Conservation (phyloP, 2,113 vertebrate genomes). For the Thunnus thynnus region DNA sequence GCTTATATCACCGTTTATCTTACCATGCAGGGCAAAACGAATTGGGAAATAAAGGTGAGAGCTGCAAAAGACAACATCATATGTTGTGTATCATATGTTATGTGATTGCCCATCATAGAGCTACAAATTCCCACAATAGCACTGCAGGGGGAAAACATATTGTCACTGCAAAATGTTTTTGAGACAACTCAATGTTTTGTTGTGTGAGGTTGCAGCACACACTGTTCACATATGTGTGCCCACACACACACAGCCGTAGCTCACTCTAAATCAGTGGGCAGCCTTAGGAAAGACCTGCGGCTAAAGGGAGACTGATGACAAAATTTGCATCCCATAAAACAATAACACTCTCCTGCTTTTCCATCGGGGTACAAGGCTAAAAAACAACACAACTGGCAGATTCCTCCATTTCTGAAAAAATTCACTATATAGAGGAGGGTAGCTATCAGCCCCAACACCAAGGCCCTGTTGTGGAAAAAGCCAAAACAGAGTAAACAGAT, state of each 20-base stretch:
- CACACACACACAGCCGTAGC: conserved; percentile 32
- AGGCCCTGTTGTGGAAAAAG: too few relatives aligned
- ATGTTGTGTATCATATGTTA: conserved; percentile 1
- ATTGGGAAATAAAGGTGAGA: conserved; percentile 6
- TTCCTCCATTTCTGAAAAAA: conserved; percentile 21
- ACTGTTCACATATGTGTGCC: not conserved
- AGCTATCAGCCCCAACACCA: too few relatives aligned
- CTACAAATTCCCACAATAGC: conserved; percentile 14
- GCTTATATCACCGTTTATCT: conserved; percentile 19
- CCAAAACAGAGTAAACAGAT: too few relatives aligned
- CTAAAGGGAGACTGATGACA: conserved; percentile 58
- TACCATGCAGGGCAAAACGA: conserved; percentile 7
- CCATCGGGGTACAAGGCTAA: conserved; percentile 33
- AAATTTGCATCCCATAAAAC: conserved; percentile 75
- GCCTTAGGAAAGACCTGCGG: conserved; percentile 63
- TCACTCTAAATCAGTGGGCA: conserved; percentile 48
- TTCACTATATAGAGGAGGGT: too few relatives aligned
- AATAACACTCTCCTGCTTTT: conserved; percentile 35
- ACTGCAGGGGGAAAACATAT: not conserved
- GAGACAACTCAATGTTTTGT: conserved; percentile 19
- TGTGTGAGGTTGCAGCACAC: not conserved
- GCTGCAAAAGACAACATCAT: not conserved
- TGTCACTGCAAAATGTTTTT: not conserved
- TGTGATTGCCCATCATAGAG: conserved; percentile 4
- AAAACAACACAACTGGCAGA: conserved; percentile 49